Conservation (phyloP, 2,888 invertebrate genomes). For the Leucozona laternaria region DNA sequence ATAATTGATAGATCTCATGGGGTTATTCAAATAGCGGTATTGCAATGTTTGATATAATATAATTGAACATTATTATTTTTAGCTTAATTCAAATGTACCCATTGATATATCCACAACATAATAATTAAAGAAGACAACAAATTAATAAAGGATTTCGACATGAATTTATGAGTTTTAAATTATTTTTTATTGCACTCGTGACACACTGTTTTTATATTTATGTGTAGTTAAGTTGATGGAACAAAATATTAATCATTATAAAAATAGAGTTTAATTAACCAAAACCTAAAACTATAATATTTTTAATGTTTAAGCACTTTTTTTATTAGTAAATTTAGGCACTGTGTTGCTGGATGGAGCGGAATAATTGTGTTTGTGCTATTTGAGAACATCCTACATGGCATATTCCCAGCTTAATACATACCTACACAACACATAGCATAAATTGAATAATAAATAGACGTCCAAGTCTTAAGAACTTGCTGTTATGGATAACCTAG, state of each 20-base stretch:
- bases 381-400: neutral
- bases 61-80: slow-evolving; percentile 51
- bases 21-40: slow-evolving; percentile 54
- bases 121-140: slow-evolving; percentile 63
- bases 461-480: too few relatives aligned
- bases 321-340: neutral
- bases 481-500: too few relatives aligned
- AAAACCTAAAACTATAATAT: neutral
- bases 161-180: slow-evolving; percentile 22
- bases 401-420: too few relatives aligned
- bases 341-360: neutral
- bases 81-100: slow-evolving; percentile 26
- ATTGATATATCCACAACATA: slow-evolving; percentile 18
- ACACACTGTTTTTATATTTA: slow-evolving; percentile 3
- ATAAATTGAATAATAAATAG: neutral
- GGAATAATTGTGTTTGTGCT: neutral
- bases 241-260: slow-evolving; percentile 18
- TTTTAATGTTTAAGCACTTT: neutral
- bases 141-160: slow-evolving; percentile 42
- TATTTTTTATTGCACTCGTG: slow-evolving; percentile 29
- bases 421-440: too few relatives aligned
- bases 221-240: neutral
- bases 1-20: slow-evolving; percentile 75
- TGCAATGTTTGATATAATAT: slow-evolving; percentile 39
- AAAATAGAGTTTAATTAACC: slow-evolving; percentile 14